phyloP scores from a whole-genome alignment of 1,140 invertebrate genomes.

The Leptonema lineaticorne region DNA sequence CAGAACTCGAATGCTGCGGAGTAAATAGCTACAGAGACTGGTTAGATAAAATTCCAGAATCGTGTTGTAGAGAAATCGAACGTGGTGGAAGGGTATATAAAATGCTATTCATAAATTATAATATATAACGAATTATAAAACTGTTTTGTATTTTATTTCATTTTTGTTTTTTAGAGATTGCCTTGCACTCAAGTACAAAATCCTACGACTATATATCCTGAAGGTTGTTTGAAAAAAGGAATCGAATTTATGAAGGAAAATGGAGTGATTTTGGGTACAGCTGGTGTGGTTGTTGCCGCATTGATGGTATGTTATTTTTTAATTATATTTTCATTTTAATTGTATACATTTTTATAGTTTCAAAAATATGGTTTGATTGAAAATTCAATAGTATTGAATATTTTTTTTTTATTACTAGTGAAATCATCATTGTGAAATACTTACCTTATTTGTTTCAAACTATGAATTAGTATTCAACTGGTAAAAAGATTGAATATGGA shows the following conservation, averaged over 20 bases:
- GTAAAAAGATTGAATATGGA: no score
- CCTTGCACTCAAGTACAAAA: constrained; percentile 63
- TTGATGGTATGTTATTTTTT: constrained; percentile 66
- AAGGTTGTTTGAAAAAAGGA: constrained; percentile 72
- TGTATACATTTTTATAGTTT: no score
- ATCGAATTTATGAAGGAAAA: constrained; percentile 72
- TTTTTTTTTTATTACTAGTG: no score
- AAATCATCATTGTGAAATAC: no score
- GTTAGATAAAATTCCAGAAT: constrained; percentile 72
- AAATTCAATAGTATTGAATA: no score
- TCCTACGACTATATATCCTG: constrained; percentile 65
- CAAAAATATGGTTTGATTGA: no score
- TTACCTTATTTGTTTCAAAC: no score
- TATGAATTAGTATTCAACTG: no score
- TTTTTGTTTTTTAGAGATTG: constrained; percentile 55
- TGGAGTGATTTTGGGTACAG: constrained; percentile 75
- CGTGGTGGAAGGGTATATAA: constrained; percentile 36
- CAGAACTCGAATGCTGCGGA: constrained; percentile 80
- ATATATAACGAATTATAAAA: not conserved
- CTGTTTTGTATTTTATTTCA: not conserved
- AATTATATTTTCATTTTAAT: constrained; percentile 20
- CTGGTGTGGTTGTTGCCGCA: constrained; percentile 77
- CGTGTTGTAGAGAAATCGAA: constrained; percentile 66
- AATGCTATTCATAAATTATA: not conserved
- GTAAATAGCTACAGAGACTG: constrained; percentile 73